Evolutionary conservation across 2,888 invertebrate genomes (phyloP), one percentile per base, ranked within the genome.

Genomic region (Macrosoma leucophasiata): DNA sequence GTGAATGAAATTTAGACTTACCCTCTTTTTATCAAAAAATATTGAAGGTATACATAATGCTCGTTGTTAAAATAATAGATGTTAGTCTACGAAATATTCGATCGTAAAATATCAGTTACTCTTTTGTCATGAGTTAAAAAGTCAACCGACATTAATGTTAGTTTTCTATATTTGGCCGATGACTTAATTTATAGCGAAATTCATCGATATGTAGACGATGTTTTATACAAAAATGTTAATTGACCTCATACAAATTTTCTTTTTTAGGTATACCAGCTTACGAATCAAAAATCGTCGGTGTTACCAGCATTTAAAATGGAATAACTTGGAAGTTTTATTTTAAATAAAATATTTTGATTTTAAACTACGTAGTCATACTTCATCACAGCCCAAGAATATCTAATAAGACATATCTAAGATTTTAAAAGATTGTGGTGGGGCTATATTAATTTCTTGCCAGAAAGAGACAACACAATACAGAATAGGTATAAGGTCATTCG

Each of bases 381-480:
- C 56, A 60, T 71, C 69, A 70, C 72, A 72, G 71, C 69, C 70
- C 62, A 58, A 66, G 53, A 64, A 65, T 65, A 58, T 50, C 58
- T 58, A 60, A 51, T 54, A 50, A 55, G 60, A 60, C 57, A 64
- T 54, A 53, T 58, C 55, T 62, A 61, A 55, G 52, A 29, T 26
- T 29, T 29, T 24, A 13, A 23, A 34, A 22, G 18, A 13, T 19
- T 34, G 29, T 20, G 23, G 14, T 29, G 19, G 9, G 13, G 7
- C 19, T 14, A 4, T 36, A 19, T 33, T 24, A n/a, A n/a, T n/a
- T n/a, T n/a, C n/a, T n/a, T n/a, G n/a, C n/a, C n/a, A n/a, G n/a
- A n/a, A n/a, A n/a, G n/a, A n/a, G n/a, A n/a, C n/a, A n/a, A n/a
- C n/a, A n/a, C n/a, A n/a, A n/a, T n/a, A n/a, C n/a, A n/a, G n/a